Base-by-base conservation (phyloP, 2,113 vertebrate species). In the Phyllostomus hastatus region DNA sequence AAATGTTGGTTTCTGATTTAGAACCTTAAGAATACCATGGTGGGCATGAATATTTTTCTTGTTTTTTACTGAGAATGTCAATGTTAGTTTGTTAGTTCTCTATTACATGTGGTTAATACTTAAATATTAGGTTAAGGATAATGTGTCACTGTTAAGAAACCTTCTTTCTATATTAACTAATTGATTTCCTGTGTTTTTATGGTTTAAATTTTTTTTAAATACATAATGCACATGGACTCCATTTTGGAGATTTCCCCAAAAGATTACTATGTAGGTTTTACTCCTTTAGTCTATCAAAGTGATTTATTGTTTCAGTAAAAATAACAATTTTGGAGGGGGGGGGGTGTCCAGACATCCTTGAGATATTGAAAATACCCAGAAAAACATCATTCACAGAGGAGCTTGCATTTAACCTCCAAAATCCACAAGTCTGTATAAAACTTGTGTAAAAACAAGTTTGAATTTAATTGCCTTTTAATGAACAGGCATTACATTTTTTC, bases 281-380 rank as follows among this genome's bases (percentile, higher is more conserved):
- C 43, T 66, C 20, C 10, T 72, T 89, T 48, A 28, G 17, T 59
- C 24, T 81, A 91, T 4, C 12, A 69, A 91, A 14, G 61, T 64
- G 28, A 95, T 64, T 91, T 89, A 72, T 15, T 78, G 19, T 59
- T 90, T 92, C n/a, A 31, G 9, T 87, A 54, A 94, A 78, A 96
- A 90, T n/a, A 70, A 87, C 43, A 64, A 57, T 72, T 50, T 81
- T 33, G 19, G 20, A 33, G 19, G 1, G 3, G 2, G 17, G 38
- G 17, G 20, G 19, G 14, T 50, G 73, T 87, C 28, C 59, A 80
- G 31, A 61, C 16, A 12, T 80, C 26, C 33, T 38, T 35, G 83
- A 89, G 41, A 83, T 35, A 75, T 22, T 59, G 20, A 84, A 38
- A 64, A 17, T 43, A 28, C 6, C 64, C 73, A 91, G 75, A 66